Evolutionary conservation across 2,797 vertebrate species (phyloP).

Genomic region (Meriones psammophilus): DNA sequence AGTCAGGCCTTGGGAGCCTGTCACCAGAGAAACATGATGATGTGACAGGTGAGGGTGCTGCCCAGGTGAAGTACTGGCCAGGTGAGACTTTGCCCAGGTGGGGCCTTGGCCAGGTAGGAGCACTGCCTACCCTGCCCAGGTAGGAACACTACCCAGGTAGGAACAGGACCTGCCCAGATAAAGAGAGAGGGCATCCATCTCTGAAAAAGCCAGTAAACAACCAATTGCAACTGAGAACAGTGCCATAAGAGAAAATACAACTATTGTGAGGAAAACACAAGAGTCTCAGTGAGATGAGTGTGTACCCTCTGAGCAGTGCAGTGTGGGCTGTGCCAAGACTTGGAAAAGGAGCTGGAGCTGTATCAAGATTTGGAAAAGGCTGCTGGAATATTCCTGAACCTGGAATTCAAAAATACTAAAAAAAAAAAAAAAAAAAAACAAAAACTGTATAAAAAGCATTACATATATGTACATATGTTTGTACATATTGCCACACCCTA

Average conservation of each 20-base stretch:
- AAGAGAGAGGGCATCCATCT: neutral
- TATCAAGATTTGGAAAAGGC: neutral
- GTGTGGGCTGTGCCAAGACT: neutral
- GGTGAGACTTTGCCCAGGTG: too few relatives aligned
- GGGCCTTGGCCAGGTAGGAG: too few relatives aligned
- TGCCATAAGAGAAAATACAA: neutral
- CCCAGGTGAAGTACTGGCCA: too few relatives aligned
- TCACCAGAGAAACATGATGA: neutral
- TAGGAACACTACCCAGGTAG: neutral
- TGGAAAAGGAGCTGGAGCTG: neutral
- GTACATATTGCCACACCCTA: neutral
- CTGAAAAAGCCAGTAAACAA: slow-evolving; percentile 2
- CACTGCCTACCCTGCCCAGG: neutral
- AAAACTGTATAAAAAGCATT: too few relatives aligned
- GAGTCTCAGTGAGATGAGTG: neutral
- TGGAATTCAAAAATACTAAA: too few relatives aligned
- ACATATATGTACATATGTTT: too few relatives aligned
- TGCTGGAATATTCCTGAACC: neutral
- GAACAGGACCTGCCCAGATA: neutral
- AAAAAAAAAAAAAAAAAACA: too few relatives aligned
- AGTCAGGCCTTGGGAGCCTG: neutral
- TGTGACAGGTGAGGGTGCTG: neutral
- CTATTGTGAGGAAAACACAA: neutral
- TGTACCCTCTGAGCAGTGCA: neutral
- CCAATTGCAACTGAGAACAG: neutral